Conservation (phyloP, 2,888 invertebrate genomes). For the Scaptomyza flava region DNA sequence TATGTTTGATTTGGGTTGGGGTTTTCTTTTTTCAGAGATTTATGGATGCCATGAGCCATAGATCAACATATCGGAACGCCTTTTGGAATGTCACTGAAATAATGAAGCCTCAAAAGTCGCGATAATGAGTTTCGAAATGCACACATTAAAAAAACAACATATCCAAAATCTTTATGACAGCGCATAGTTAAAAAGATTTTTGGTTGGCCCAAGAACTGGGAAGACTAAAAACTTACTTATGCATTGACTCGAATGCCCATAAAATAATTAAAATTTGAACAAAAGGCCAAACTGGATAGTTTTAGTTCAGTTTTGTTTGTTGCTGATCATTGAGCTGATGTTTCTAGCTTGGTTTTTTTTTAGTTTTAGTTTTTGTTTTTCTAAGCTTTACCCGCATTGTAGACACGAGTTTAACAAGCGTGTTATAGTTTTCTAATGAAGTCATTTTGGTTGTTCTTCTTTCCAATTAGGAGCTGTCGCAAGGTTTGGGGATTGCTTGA, state of each 20-base stretch:
- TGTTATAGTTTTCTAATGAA: constrained; percentile 80
- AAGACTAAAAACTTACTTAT: constrained; percentile 1
- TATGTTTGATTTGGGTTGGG: constrained; percentile 67
- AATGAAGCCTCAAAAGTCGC: constrained; percentile 27
- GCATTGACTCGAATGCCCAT: constrained; percentile 38
- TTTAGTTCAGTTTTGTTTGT: constrained; percentile 8
- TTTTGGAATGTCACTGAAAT: constrained; percentile 48
- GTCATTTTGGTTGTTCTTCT: constrained; percentile 60
- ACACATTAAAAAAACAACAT: constrained; percentile 25
- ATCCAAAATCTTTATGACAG: constrained; percentile 26
- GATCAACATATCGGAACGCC: constrained; percentile 38
- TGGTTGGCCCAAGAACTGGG: neutral
- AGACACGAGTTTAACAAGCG: constrained; percentile 71
- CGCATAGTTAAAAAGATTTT: constrained; percentile 18
- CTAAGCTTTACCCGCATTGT: constrained; percentile 64
- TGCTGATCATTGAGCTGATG: constrained; percentile 50
- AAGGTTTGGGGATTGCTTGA: constrained; percentile 28
- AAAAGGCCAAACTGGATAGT: constrained; percentile 32
- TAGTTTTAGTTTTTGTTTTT: constrained; percentile 6
- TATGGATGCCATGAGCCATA: constrained; percentile 57
- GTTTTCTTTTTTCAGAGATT: constrained; percentile 42
- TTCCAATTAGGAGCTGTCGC: constrained; percentile 72
- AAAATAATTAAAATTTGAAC: constrained; percentile 64
- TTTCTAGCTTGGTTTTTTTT: constrained; percentile 9
- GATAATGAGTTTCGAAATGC: constrained; percentile 49